phyloP scores from a whole-genome alignment of 2,888 invertebrate genomes.

The Drosophila aldrichi region DNA sequence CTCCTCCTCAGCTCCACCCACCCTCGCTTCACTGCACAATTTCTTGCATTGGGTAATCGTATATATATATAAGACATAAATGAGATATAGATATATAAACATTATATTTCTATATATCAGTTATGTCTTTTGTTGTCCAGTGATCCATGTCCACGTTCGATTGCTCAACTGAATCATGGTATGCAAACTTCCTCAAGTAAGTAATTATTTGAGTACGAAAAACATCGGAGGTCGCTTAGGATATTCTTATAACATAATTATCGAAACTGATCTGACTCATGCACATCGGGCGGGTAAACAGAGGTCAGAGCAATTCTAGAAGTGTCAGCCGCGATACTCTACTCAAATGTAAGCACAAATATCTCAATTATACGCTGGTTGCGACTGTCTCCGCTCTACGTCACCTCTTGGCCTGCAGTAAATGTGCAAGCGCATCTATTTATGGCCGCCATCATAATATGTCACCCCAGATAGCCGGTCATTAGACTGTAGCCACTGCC shows the following conservation, averaged over 20 bases:
- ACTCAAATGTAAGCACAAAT: background rate
- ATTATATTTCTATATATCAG: background rate
- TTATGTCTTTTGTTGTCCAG: slow-evolving; percentile 22
- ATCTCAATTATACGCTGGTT: background rate
- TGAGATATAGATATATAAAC: too few relatives aligned
- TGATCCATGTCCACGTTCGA: slow-evolving; percentile 37
- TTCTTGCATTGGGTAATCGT: slow-evolving; percentile 37
- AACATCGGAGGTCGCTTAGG: background rate
- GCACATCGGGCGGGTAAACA: too few relatives aligned
- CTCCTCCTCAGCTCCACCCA: slow-evolving; percentile 3
- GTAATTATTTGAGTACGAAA: slow-evolving; percentile 3
- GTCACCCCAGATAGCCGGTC: background rate
- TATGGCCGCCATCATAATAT: background rate
- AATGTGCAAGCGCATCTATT: background rate
- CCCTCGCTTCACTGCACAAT: slow-evolving; percentile 51
- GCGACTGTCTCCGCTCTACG: background rate
- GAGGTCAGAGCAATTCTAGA: slow-evolving; percentile 20
- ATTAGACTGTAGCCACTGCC: background rate
- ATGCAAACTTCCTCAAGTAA: slow-evolving; percentile 49
- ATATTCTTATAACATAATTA: background rate
- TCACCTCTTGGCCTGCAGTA: slow-evolving; percentile 3
- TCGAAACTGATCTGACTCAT: background rate
- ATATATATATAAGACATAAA: background rate
- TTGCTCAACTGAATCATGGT: slow-evolving; percentile 21
- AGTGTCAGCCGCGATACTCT: slow-evolving; percentile 4